Percentiles rank a stretch among this genome's conserved stretches.
These are phyloP conservation scores for Drosophila mayaguana DNA, from an alignment of 2,888 invertebrate species.

Conservation along the genomic window DNA sequence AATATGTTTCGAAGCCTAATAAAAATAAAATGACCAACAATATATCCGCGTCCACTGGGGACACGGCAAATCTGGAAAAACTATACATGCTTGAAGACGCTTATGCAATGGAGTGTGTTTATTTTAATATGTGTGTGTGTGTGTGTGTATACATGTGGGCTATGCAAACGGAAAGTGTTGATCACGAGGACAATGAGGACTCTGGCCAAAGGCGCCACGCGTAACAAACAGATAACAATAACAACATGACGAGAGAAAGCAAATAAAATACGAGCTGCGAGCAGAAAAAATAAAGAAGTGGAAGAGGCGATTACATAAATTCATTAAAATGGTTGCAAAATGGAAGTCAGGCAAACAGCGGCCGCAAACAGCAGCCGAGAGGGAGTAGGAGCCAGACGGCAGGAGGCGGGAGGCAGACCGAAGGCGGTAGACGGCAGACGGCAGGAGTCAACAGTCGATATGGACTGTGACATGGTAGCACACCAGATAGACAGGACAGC, in stretches of 20 bases:
- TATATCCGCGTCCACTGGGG: too few species aligned
- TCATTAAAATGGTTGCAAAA: conserved; percentile 68
- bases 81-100: background rate
- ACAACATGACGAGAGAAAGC: conserved; percentile 21
- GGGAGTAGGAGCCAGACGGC: background rate
- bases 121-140: background rate
- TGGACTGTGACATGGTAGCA: conserved; percentile 26
- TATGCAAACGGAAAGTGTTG: conserved; percentile 52
- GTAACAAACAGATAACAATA: conserved; percentile 36
- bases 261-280: conserved; percentile 28
- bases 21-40: too few species aligned
- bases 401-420: background rate
- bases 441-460: conserved; percentile 25
- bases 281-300: background rate
- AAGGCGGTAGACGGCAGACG: background rate
- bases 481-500: conserved; percentile 29
- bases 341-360: conserved; percentile 56
- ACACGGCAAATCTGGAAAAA: too few species aligned
- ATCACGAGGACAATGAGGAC: conserved; percentile 23
- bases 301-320: conserved; percentile 65
- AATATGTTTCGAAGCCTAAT: too few species aligned
- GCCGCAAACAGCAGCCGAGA: conserved; percentile 22
- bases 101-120: conserved; percentile 17
- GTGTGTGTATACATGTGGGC: conserved; percentile 13
- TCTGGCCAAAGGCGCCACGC: conserved; percentile 30